Evolutionary conservation across 1,140 invertebrate species (phyloP), one percentile per base, ranked within the genome.

Genomic region (Caenorhabditis elegans): DNA sequence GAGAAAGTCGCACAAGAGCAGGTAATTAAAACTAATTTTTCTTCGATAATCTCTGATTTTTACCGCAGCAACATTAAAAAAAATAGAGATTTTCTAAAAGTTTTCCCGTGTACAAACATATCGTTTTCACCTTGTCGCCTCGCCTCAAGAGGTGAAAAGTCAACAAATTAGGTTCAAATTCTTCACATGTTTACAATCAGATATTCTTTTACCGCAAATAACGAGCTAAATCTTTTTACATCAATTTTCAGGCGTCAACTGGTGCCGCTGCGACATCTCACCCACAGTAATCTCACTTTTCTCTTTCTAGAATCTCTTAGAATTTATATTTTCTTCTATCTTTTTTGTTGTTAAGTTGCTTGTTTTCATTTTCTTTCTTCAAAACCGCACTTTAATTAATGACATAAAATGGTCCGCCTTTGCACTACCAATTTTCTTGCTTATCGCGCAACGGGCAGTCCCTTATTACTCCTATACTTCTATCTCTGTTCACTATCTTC

Each of bases 81-180:
- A 24, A 36, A 24, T 28, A 15, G 26, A 39, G 17, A 15, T 65
- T n/a, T 19, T 47, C 26, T 13, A 55, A 24, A 13, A 60, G 15
- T n/a, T 36, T 48, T 47, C n/a, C 4, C 53, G 43, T 47, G 60
- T 60, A 60, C 53, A 60, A 60, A 60, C 28, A 60, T 19, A 60
- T 60, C 53, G 28, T 15, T 60, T 60, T 60, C 28, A 60, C 53
- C 53, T 60, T 60, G 26, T 34, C 53, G 53, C 28, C 15, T 60
- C 53, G n/a, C n/a, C n/a, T n/a, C n/a, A n/a, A n/a, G 28, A 28
- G 53, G 53, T 60, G 53, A 60, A 60, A 60, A 31, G 53, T 60
- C 26, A 60, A 60, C 53, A 60, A 60, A 60, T 60, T 60, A 60
- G 13, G 53, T 60, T 60, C 53, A 60, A 60, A 60, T 60, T 60